Evolutionary conservation across 2,888 invertebrate species (phyloP).

Genomic region (Synergus laeviventris): DNA sequence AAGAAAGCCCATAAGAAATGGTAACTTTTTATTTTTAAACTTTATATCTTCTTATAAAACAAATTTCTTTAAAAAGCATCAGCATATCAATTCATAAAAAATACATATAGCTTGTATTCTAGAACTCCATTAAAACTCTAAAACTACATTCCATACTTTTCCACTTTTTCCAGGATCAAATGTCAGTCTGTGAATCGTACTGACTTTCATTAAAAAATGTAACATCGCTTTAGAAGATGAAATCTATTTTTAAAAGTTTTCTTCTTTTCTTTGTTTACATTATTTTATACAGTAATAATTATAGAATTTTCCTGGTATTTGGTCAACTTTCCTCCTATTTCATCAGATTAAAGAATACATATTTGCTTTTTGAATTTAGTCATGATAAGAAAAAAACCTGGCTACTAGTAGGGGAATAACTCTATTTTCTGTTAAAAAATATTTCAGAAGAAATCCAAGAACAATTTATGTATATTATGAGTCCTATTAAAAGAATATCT

Average conservation of each 20-base stretch:
- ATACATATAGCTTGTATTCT: neutral
- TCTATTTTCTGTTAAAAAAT: neutral
- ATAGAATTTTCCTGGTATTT: neutral
- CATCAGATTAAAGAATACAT: neutral
- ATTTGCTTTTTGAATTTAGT: neutral
- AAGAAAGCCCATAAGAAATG: neutral
- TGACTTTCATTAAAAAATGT: neutral
- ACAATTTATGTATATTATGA: neutral
- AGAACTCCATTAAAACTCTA: slow-evolving; percentile 35
- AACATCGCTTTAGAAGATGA: neutral
- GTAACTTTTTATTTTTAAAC: neutral
- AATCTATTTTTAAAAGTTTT: neutral
- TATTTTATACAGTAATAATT: neutral
- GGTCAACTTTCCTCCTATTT: slow-evolving; percentile 15
- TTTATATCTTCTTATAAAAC: neutral
- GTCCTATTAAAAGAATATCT: slow-evolving; percentile 18
- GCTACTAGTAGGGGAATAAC: neutral
- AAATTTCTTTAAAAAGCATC: neutral
- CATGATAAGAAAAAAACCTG: slow-evolving; percentile 5
- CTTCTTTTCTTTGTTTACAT: neutral
- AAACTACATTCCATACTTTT: slow-evolving; percentile 14
- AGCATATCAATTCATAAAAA: neutral
- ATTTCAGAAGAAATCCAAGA: neutral
- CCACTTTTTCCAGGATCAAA: neutral
- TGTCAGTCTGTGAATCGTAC: neutral